A percentile compares a stretch with the other conserved stretches of the same genome.
Evolutionary conservation across 2,113 vertebrate species (phyloP).

Genomic region (Nannobrachium achirus): DNA sequence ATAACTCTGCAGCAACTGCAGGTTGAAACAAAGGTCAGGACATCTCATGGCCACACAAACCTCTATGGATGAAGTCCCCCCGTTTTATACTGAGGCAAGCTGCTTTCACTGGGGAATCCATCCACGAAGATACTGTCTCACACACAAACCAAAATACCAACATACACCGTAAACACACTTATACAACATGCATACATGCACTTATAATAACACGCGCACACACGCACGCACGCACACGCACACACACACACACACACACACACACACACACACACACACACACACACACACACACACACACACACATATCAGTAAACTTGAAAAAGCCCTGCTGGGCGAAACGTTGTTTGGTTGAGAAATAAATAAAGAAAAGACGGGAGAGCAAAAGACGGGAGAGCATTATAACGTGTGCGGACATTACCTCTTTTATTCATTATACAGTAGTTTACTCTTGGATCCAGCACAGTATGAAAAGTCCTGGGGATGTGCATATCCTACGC

Average conservation of each 20-base stretch:
- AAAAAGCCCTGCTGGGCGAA: too few species aligned
- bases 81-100: neutral
- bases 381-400: too few species aligned
- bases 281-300: neutral
- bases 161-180: neutral
- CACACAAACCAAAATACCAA: conserved; percentile 1
- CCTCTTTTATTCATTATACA: too few species aligned
- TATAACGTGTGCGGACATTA: too few species aligned
- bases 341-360: too few species aligned
- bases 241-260: neutral
- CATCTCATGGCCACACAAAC: conserved; percentile 36
- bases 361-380: too few species aligned
- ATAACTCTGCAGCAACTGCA: conserved; percentile 14
- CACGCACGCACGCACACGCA: neutral
- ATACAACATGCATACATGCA: neutral
- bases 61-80: conserved; percentile 19
- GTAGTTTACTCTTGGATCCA: too few species aligned
- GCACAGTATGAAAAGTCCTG: too few species aligned
- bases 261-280: conserved; percentile 1
- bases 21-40: conserved; percentile 11
- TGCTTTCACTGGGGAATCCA: too few species aligned
- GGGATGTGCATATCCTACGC: too few species aligned
- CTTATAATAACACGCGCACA: neutral
- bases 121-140: conserved; percentile 14
- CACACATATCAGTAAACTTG: too few species aligned